Conservation (phyloP, 2,888 invertebrate genomes). For the Tetranychus truncatus region DNA sequence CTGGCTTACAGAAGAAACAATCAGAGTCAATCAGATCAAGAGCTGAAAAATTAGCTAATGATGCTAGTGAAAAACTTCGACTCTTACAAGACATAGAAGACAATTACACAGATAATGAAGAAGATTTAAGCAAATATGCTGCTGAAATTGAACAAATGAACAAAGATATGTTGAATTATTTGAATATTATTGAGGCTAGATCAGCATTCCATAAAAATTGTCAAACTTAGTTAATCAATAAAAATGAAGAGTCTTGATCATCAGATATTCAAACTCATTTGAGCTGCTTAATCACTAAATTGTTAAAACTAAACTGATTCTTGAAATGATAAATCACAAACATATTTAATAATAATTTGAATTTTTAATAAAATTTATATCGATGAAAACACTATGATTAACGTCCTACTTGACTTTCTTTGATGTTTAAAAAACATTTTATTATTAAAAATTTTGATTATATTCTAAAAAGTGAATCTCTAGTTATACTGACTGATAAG, state of each 20-base stretch:
- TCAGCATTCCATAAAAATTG: constrained; percentile 40
- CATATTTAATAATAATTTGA: too few relatives aligned
- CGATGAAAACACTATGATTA: too few relatives aligned
- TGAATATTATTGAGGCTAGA: constrained; percentile 42
- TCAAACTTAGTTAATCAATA: neutral
- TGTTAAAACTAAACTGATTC: too few relatives aligned
- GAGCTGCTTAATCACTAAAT: too few relatives aligned
- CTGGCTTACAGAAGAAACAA: constrained; percentile 55
- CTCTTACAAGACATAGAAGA: constrained; percentile 40
- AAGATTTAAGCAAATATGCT: constrained; percentile 42
- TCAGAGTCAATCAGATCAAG: constrained; percentile 57
- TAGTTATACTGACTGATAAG: too few relatives aligned
- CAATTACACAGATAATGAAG: constrained; percentile 47
- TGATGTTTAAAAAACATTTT: too few relatives aligned
- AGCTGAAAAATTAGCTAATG: constrained; percentile 62
- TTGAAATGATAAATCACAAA: too few relatives aligned
- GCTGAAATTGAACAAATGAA: constrained; percentile 44
- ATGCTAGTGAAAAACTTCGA: constrained; percentile 52
- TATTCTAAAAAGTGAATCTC: too few relatives aligned
- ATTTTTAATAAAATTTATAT: too few relatives aligned
- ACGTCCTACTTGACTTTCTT: too few relatives aligned
- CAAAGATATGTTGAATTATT: constrained; percentile 43
- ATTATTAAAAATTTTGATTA: too few relatives aligned
- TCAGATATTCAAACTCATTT: too few relatives aligned
- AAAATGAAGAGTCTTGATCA: neutral